A percentile compares a stretch with the other conserved stretches of the same genome.
Evolutionary conservation across 2,113 vertebrate genomes (phyloP).

Genomic region (Colaptes auratus): DNA sequence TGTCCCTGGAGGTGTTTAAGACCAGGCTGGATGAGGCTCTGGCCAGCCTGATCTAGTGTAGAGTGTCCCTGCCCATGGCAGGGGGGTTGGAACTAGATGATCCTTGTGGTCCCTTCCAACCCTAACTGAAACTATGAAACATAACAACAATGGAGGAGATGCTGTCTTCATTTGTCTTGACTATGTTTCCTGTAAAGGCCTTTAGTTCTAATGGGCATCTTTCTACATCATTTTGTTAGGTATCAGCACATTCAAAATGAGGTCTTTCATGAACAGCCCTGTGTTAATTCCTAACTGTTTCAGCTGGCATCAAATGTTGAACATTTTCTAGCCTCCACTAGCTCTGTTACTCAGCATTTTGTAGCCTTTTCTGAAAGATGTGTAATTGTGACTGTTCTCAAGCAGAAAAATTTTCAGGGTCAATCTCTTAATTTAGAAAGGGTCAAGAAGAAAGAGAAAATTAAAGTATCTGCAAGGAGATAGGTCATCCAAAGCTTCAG

Average conservation of each 20-base stretch:
- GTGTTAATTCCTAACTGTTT: neutral
- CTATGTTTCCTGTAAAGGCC: neutral
- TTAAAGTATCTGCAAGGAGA: neutral
- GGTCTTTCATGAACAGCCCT: fast-evolving
- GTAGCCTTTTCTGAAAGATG: neutral
- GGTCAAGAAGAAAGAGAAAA: neutral
- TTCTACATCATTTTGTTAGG: neutral
- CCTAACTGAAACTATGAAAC: no score
- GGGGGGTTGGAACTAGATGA: no score
- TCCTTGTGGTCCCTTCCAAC: no score
- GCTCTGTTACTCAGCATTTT: neutral
- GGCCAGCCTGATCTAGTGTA: no score
- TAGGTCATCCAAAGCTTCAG: neutral
- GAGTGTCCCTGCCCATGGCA: no score
- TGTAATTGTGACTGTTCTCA: neutral
- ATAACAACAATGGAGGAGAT: no score
- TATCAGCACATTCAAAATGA: neutral
- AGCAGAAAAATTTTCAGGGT: neutral
- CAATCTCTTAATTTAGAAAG: neutral
- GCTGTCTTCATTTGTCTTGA: neutral
- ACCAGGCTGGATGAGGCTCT: no score
- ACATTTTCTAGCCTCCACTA: neutral
- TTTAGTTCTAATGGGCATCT: neutral
- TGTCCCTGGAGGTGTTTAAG: no score
- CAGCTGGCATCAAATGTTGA: neutral